These are phyloP conservation scores for Archilochus colubris DNA, from an alignment of 2,113 vertebrate genomes.

Conservation along the genomic window DNA sequence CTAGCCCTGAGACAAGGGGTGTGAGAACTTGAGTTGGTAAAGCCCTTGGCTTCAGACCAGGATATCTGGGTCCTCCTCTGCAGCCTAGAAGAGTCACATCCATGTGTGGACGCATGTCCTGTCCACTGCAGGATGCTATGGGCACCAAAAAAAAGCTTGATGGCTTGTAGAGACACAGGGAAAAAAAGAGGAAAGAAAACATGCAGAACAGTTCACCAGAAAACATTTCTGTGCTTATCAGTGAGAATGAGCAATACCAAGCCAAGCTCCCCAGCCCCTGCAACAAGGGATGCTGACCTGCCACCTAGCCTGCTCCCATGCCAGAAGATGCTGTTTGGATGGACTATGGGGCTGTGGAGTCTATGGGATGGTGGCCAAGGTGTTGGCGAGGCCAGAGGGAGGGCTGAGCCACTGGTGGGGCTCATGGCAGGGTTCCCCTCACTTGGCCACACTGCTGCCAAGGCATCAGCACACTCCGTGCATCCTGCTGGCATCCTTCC, in stretches of 20 bases:
- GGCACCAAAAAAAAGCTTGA: not conserved
- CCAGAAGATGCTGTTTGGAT: not conserved
- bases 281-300: not conserved
- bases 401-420: not conserved
- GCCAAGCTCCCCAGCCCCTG: not conserved
- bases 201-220: not conserved
- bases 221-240: not conserved
- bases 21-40: not conserved
- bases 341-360: rapidly evolving
- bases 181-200: not conserved
- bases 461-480: not conserved
- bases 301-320: not conserved
- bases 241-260: not conserved
- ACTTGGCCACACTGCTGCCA: rapidly evolving
- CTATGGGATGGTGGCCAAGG: not conserved
- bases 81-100: not conserved
- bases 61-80: not conserved
- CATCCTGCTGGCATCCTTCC: not conserved
- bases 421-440: not conserved
- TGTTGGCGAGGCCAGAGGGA: not conserved
- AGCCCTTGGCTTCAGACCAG: not conserved
- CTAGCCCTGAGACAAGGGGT: not conserved
- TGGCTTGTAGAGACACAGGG: rapidly evolving
- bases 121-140: rapidly evolving
- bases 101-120: rapidly evolving